phyloP scores from a whole-genome alignment of 2,888 invertebrate genomes.

The Xestia ashworthii region DNA sequence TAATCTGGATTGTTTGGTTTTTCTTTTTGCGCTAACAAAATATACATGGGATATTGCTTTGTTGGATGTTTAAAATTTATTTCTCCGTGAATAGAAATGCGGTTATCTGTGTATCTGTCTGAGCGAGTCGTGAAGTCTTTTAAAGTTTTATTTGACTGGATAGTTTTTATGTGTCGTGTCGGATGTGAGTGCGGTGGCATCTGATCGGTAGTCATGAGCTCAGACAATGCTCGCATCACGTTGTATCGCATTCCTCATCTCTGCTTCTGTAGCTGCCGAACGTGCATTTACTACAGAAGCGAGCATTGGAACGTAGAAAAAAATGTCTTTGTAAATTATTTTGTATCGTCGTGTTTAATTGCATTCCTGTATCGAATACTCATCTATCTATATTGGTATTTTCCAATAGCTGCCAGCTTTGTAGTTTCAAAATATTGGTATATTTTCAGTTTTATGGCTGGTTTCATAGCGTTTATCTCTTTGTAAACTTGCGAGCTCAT shows the following conservation, averaged over 20 bases:
- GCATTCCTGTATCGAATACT: conserved; percentile 21
- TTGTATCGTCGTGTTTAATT: conserved; percentile 32
- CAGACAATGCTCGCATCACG: conserved; percentile 78
- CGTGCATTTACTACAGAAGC: conserved; percentile 66
- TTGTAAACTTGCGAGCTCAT: not conserved
- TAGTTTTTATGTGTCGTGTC: conserved; percentile 69
- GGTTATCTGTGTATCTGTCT: conserved; percentile 66
- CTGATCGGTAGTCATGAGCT: conserved; percentile 74
- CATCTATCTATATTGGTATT: conserved; percentile 1
- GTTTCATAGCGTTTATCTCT: not conserved
- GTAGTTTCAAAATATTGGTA: not conserved
- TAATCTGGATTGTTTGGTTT: conserved; percentile 73
- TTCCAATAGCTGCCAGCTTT: not conserved
- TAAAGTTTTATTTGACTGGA: conserved; percentile 63
- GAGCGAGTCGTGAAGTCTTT: conserved; percentile 59
- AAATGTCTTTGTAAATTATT: conserved; percentile 33
- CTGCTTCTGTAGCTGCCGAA: conserved; percentile 72
- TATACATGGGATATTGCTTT: conserved; percentile 53
- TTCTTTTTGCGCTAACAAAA: conserved; percentile 62
- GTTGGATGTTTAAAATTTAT: conserved; percentile 57
- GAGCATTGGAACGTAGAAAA: conserved; percentile 53
- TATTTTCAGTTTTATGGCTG: not conserved
- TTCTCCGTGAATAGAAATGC: conserved; percentile 59
- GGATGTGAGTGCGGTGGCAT: conserved; percentile 69
- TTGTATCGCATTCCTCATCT: conserved; percentile 81